phyloP scores from a whole-genome alignment of 2,797 vertebrate genomes.

The Rousettus madagascariensis region DNA sequence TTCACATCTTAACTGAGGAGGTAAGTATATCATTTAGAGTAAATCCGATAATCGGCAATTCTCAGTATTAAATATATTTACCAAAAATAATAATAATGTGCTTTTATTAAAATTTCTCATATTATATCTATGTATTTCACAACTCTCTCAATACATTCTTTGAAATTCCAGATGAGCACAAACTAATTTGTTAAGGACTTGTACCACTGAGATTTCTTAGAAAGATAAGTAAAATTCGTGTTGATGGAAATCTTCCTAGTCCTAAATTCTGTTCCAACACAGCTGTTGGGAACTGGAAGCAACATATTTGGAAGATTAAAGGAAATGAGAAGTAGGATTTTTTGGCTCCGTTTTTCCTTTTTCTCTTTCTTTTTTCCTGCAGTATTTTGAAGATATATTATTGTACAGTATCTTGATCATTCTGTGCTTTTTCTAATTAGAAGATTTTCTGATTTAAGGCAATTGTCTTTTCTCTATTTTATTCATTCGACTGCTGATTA shows the following conservation, averaged over 20 bases:
- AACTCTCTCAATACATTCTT: not conserved
- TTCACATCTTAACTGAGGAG: not conserved
- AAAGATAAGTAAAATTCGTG: constrained; percentile 18
- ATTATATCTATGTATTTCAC: not conserved
- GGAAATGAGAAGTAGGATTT: not conserved
- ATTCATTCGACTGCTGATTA: not conserved
- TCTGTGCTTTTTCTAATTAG: not conserved
- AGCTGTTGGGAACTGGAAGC: not conserved
- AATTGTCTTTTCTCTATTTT: not conserved
- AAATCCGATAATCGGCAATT: not conserved
- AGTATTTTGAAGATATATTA: constrained; percentile 21
- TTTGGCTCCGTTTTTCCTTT: not conserved
- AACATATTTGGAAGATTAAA: not conserved
- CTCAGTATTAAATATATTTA: not conserved
- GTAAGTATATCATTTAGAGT: not conserved
- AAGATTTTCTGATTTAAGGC: constrained; percentile 8
- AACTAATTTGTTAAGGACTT: constrained; percentile 6
- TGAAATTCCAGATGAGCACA: not conserved
- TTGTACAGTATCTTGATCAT: not conserved
- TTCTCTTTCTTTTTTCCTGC: not conserved
- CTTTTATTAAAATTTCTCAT: not conserved
- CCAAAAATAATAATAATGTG: not conserved
- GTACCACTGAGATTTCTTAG: not conserved
- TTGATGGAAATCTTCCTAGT: not conserved
- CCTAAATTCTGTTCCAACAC: not conserved